Evolutionary conservation across 53 echinoderm and acorn worm species (phyloP).

Genomic region (Temnopleurus reevesii): DNA sequence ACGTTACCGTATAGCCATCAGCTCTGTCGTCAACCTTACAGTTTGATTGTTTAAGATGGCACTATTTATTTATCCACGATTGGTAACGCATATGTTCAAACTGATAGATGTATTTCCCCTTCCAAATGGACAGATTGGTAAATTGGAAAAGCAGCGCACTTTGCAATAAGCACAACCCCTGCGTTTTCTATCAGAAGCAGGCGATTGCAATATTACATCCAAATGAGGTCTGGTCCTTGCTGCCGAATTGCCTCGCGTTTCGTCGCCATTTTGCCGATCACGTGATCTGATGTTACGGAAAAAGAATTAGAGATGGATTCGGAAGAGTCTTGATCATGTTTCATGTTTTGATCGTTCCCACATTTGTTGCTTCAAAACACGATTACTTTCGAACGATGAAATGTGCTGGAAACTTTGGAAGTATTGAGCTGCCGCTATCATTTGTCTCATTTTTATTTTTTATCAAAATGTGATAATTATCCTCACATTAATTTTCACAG

Average conservation of each 20-base stretch:
- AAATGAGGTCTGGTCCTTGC: slow-evolving; percentile 34
- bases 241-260: slow-evolving; percentile 28
- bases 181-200: slow-evolving; percentile 27
- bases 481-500: too few relatives aligned
- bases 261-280: slow-evolving; percentile 13
- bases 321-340: neutral
- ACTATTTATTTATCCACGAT: slow-evolving; percentile 38
- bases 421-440: too few relatives aligned
- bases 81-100: slow-evolving; percentile 26
- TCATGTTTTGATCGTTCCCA: too few relatives aligned
- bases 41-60: slow-evolving; percentile 56
- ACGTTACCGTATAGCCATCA: slow-evolving; percentile 17
- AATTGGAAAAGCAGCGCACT: slow-evolving; percentile 54
- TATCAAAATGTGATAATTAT: too few relatives aligned
- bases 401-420: too few relatives aligned
- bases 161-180: slow-evolving; percentile 43
- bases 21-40: neutral
- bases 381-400: too few relatives aligned
- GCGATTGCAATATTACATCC: slow-evolving; percentile 35
- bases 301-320: neutral
- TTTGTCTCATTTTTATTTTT: too few relatives aligned
- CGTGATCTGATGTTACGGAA: slow-evolving; percentile 29
- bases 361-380: too few relatives aligned
- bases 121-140: slow-evolving; percentile 44
- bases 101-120: slow-evolving; percentile 43